Conservation (phyloP, 2,113 vertebrate genomes). For the Tylochromis polylepis region DNA sequence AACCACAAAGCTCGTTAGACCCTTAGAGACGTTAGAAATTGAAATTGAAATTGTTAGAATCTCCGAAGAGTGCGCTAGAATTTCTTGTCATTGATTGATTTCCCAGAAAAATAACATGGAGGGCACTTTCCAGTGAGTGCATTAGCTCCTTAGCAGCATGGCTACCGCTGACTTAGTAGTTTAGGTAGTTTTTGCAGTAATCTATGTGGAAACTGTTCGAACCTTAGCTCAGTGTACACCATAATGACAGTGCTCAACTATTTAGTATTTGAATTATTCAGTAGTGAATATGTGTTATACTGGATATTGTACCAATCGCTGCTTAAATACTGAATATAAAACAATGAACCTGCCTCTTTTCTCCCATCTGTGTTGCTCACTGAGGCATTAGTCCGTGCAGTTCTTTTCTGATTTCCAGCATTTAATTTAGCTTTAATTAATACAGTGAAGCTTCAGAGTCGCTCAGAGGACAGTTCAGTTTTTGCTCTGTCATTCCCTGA, state of each 20-base stretch:
- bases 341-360: not conserved
- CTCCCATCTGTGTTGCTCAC: slow-evolving; percentile 6
- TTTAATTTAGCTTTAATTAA: slow-evolving; percentile 50
- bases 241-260: not conserved
- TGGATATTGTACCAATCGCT: not conserved
- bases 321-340: not conserved
- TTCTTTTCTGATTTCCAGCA: slow-evolving; percentile 12
- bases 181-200: not conserved
- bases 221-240: not conserved
- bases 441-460: slow-evolving; percentile 9
- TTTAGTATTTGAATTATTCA: not conserved
- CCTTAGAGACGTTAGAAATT: not conserved
- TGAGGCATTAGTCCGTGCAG: not conserved
- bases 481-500: not conserved
- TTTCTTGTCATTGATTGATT: not conserved
- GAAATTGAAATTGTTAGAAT: not conserved
- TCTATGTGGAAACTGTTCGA: not conserved
- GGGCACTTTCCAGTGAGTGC: not conserved
- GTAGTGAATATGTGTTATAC: not conserved
- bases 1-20: not conserved
- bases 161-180: accelerated
- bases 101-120: not conserved
- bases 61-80: not conserved
- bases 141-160: not conserved
- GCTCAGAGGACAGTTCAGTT: slow-evolving; percentile 19